These are phyloP conservation scores for Cheilosia scutellata DNA, from an alignment of 2,888 invertebrate genomes.

Conservation along the genomic window DNA sequence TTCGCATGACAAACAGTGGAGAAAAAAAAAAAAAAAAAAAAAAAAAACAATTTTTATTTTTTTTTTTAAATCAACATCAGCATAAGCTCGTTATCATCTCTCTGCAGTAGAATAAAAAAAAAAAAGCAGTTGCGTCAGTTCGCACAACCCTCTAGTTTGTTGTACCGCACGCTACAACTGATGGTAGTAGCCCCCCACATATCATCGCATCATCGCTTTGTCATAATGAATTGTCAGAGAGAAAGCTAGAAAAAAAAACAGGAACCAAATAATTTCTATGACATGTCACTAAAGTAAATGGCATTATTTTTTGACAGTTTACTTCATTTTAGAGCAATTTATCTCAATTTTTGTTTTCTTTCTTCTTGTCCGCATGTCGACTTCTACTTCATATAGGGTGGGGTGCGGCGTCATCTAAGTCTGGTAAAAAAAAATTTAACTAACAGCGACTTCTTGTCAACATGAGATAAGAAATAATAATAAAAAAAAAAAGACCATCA, in stretches of 20 bases:
- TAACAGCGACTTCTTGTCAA: constrained; percentile 28
- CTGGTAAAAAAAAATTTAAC: background rate
- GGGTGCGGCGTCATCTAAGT: background rate
- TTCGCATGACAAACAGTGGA: constrained; percentile 34
- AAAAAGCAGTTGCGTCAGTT: background rate
- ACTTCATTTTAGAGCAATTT: constrained; percentile 53
- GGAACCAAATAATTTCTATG: constrained; percentile 51
- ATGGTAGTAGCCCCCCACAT: background rate
- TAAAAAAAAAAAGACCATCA: background rate
- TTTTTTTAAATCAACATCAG: constrained; percentile 46
- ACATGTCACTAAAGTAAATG: constrained; percentile 52
- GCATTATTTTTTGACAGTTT: constrained; percentile 57
- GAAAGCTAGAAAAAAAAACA: constrained; percentile 32
- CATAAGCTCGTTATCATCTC: constrained; percentile 67
- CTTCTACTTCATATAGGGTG: background rate
- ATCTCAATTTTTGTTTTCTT: constrained; percentile 44
- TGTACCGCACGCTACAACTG: background rate
- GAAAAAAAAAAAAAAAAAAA: background rate
- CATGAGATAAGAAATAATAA: constrained; percentile 37
- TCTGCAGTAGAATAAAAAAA: constrained; percentile 52
- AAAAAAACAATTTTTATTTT: background rate
- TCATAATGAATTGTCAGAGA: constrained; percentile 30
- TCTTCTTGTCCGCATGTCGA: background rate
- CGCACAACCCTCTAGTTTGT: background rate
- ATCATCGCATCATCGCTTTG: constrained; percentile 23